Conservation (phyloP, 2,888 invertebrate genomes). For the Oscheius sp. region DNA sequence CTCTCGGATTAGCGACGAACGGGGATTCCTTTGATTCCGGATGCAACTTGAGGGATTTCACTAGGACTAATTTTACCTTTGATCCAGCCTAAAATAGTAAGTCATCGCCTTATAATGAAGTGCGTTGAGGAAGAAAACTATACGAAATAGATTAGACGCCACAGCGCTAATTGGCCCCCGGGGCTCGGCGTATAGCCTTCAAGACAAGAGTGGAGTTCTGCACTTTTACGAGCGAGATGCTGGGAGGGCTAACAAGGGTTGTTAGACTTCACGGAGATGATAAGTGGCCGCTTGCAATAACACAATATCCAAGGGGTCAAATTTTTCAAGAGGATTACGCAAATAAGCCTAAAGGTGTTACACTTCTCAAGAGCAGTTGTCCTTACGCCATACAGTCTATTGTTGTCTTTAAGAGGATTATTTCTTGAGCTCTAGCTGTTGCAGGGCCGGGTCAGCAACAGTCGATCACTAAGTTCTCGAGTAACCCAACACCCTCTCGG, state of each 20-base stretch:
- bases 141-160: slow-evolving; percentile 30
- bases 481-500: neutral
- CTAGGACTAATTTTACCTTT: no score
- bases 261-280: slow-evolving; percentile 24
- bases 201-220: slow-evolving; percentile 27
- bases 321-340: neutral
- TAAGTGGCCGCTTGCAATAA: slow-evolving; percentile 25
- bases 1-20: slow-evolving; percentile 17
- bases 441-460: slow-evolving; percentile 21
- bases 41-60: no score
- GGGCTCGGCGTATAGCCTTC: slow-evolving; percentile 25
- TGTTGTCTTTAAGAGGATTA: slow-evolving; percentile 9
- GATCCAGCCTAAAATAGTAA: slow-evolving; percentile 12
- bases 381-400: slow-evolving; percentile 11
- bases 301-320: neutral
- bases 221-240: slow-evolving; percentile 29
- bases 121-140: slow-evolving; percentile 23
- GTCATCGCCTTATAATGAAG: slow-evolving; percentile 10
- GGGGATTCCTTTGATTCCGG: slow-evolving; percentile 10
- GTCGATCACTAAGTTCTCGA: slow-evolving; percentile 18
- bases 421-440: neutral
- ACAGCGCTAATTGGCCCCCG: slow-evolving; percentile 28
- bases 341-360: neutral
- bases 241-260: slow-evolving; percentile 30
- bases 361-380: slow-evolving; percentile 1